Conservation (phyloP, 2,888 invertebrate genomes). For the Diploptera punctata region DNA sequence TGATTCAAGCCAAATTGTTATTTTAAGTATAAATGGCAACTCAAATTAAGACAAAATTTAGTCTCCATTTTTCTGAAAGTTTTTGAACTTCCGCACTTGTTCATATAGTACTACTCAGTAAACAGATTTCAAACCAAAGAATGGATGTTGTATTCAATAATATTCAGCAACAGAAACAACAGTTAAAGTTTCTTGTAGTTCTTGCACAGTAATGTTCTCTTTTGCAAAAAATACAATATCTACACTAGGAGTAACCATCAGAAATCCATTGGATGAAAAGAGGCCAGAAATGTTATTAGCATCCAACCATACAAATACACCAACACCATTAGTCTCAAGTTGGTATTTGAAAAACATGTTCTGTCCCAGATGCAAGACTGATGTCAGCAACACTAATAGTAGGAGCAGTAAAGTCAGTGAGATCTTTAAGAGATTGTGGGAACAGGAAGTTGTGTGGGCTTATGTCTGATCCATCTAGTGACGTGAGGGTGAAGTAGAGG, state of each 20-base stretch:
- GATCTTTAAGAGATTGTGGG: slow-evolving; percentile 64
- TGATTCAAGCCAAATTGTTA: too few relatives aligned
- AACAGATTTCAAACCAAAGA: too few relatives aligned
- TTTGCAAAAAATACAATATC: neutral
- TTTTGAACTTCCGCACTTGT: too few relatives aligned
- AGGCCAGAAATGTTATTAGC: slow-evolving; percentile 58
- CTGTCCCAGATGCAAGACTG: neutral
- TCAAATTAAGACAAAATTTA: too few relatives aligned
- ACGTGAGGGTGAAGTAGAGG: slow-evolving; percentile 59
- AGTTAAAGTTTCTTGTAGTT: neutral
- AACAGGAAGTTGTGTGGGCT: slow-evolving; percentile 73
- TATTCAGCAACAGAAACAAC: neutral
- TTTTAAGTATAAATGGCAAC: too few relatives aligned
- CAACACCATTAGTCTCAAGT: slow-evolving; percentile 60
- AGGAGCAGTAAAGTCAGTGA: slow-evolving; percentile 58
- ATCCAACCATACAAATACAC: slow-evolving; percentile 76
- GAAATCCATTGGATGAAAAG: slow-evolving; percentile 81
- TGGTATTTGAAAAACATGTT: slow-evolving; percentile 50
- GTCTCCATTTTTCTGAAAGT: too few relatives aligned
- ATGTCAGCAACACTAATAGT: slow-evolving; percentile 61
- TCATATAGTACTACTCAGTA: too few relatives aligned
- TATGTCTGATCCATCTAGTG: slow-evolving; percentile 53
- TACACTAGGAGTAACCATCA: slow-evolving; percentile 21
- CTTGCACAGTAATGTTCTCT: neutral
- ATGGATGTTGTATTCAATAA: too few relatives aligned